Base-by-base conservation (phyloP, 2,797 vertebrate genomes). In the Channallabes apus region DNA sequence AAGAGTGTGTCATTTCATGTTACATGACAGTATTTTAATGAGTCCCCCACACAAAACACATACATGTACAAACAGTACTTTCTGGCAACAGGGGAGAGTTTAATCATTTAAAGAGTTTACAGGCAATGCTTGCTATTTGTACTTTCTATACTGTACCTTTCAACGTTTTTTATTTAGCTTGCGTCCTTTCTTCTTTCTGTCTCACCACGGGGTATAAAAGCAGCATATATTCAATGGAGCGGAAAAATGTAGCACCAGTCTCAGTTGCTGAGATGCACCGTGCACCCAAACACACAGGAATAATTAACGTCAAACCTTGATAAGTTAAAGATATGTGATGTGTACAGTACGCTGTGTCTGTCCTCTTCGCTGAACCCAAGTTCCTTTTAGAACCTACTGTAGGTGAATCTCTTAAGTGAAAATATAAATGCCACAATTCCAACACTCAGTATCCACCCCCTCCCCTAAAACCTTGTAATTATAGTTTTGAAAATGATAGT, bases 91-190 rank as follows among this genome's bases (percentile, higher is more conserved):
- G 69, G 68, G 29, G 59, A 81, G 41, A 78, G 75, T 65, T 85
- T 41, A 85, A 81, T 73, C 73, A 85, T 59, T 81, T 20, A 32
- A 65, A 85, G 59, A 65, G 54, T 29, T 85, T 64, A 27, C 22
- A 81, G 69, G 67, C 69, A 81, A 27, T 71, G 17, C 75, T 73
- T 85, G 35, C 61, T 76, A 51, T 71, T 62, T 82, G 80, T 46
- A 35, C 15, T 65, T 72, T 84, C 58, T n/a, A 62, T 54, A 71
- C 35, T 35, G 35, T 35, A 35, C 20, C 41, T 12, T 69, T 82
- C 17, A 82, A 12, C 27, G 9, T n/a, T n/a, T 2, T 82, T 24
- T 51, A 56, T 58, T 29, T 35, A 58, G 14, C 27, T 58, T 17
- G 51, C n/a, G 18, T 81, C 18, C 6, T 2, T 67, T 17, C 27